Base-by-base conservation (phyloP, 2,797 vertebrate species). In the Dryobates pubescens region DNA sequence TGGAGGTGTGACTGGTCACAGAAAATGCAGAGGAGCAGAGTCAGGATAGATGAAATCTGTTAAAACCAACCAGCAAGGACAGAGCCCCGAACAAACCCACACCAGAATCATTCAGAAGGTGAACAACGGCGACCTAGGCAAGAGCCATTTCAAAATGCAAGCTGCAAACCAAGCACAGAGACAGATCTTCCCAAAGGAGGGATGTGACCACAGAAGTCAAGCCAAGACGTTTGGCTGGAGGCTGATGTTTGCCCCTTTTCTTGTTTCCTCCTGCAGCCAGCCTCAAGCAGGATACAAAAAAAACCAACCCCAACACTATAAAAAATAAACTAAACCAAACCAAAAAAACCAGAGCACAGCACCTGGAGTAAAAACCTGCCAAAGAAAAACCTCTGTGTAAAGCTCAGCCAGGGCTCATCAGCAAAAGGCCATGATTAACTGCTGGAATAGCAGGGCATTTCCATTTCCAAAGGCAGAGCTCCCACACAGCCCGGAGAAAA, bases 341-440 rank as follows among this genome's bases (percentile, higher is more conserved):
- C 19, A 47, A 47, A 47, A 47, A 22, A 3, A 2, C 3, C 41
- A 24, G 9, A 27, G 6, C 22, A 47, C 24, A 82, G 10, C 56
- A 80, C 38, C 63, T 83, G 63, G 41, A 82, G 78, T 59, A 63
- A 72, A 89, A 93, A 29, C 22, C 64, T 76, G 38, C 36, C 32
- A 41, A 62, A 70, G 59, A 30, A 86, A 85, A 89, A 27, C 6
- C 64, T 57, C 27, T 10, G 13, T 41, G 70, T 70, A 83, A 86
- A 86, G 32, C 90, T 75, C 36, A 70, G 82, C 59, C 67, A 54
- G 54, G 53, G 10, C 93, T 91, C 92, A 94, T 95, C 93, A 91
- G 74, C 87, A 62, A 53, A 79, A 72, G n/a, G 43, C 65, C 49
- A 8, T 64, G 76, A 94, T 93, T 74, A 93, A 82, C n/a, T 76